Percentiles rank a stretch among this genome's conserved stretches.
These are phyloP conservation scores for Protula sp. DNA, from an alignment of 2,888 invertebrate genomes.

Conservation along the genomic window DNA sequence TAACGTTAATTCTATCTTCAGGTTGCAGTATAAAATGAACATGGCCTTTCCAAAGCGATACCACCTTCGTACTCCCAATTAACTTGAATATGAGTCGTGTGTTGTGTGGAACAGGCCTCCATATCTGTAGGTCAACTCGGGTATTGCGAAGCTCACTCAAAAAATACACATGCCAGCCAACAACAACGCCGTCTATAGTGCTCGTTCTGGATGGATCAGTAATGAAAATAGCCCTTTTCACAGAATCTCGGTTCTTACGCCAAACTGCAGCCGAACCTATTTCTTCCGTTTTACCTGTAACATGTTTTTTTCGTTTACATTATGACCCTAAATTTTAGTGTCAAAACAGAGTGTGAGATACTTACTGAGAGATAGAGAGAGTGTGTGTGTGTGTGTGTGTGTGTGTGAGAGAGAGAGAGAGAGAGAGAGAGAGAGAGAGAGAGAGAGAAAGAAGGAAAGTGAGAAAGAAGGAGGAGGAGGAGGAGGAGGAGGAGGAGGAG, in stretches of 20 bases:
- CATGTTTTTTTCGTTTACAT: too few species aligned
- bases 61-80: background rate
- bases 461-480: too few species aligned
- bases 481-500: too few species aligned
- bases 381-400: background rate
- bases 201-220: background rate
- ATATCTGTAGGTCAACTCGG: background rate
- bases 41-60: background rate
- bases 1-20: background rate
- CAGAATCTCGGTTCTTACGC: background rate
- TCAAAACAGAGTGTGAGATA: background rate
- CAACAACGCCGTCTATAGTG: background rate
- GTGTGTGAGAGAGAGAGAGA: background rate
- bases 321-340: too few species aligned
- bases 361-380: background rate
- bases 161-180: background rate
- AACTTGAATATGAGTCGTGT: background rate
- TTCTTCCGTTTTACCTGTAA: background rate
- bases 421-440: too few species aligned
- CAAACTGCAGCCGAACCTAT: background rate
- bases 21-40: background rate
- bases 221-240: background rate
- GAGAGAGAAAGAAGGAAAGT: too few species aligned
- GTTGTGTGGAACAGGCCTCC: background rate
- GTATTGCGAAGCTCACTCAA: background rate